These are phyloP conservation scores for Antheraea pernyi DNA, from an alignment of 1,140 invertebrate genomes.

Conservation along the genomic window DNA sequence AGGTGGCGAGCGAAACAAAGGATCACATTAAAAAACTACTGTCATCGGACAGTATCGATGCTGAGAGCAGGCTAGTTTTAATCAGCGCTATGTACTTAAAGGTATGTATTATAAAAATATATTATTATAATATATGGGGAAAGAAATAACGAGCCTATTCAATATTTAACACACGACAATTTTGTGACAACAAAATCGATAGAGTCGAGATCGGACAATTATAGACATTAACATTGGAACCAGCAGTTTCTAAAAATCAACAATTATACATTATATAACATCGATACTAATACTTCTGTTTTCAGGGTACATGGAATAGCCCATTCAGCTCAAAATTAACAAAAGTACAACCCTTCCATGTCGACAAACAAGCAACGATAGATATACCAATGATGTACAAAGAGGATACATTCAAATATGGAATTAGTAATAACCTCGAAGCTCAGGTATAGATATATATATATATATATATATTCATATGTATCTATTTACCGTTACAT, in stretches of 20 bases:
- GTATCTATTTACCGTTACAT: neutral
- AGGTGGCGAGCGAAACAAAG: constrained; percentile 86
- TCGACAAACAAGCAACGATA: constrained; percentile 63
- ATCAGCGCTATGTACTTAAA: constrained; percentile 94
- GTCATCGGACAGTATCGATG: constrained; percentile 74
- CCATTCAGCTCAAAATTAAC: constrained; percentile 78
- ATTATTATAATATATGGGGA: neutral
- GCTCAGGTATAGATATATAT: constrained; percentile 61
- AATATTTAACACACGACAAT: no score
- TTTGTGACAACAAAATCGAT: no score
- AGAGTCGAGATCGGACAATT: no score
- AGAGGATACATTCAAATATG: constrained; percentile 76
- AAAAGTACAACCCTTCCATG: constrained; percentile 70
- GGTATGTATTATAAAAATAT: constrained; percentile 48
- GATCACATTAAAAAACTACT: constrained; percentile 86
- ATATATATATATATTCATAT: neutral
- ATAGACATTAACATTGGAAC: no score
- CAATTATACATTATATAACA: neutral
- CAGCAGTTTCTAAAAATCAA: no score
- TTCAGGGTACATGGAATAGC: constrained; percentile 80
- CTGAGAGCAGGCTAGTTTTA: constrained; percentile 83
- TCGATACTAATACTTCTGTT: constrained; percentile 12
- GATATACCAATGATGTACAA: constrained; percentile 84
- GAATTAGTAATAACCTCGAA: constrained; percentile 72
- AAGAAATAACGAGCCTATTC: neutral